Evolutionary conservation across 2,113 vertebrate species (phyloP).

Genomic region (Pao palembangensis): DNA sequence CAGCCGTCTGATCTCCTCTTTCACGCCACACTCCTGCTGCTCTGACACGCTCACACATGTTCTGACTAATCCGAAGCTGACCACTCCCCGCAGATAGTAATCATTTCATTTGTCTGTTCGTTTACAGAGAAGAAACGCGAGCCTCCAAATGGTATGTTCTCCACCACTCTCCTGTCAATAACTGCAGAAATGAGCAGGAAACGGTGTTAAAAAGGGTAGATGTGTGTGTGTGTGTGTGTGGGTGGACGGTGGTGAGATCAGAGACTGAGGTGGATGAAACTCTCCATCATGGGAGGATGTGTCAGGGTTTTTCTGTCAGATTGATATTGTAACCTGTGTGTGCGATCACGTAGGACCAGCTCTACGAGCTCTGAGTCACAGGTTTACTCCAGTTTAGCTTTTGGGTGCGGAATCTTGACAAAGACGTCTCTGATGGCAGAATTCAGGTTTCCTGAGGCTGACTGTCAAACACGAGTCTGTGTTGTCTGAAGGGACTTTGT

Average conservation of each 20-base stretch:
- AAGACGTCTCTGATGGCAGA: too few species aligned
- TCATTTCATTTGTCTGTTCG: slow-evolving; percentile 68
- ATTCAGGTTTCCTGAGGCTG: too few species aligned
- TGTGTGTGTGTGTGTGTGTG: too few species aligned
- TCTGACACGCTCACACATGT: slow-evolving; percentile 14
- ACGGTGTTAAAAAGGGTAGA: not conserved
- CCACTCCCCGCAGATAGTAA: slow-evolving; percentile 40
- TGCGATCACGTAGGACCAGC: not conserved
- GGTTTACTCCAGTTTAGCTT: too few species aligned
- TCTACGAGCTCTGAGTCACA: not conserved
- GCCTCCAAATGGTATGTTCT: slow-evolving; percentile 76
- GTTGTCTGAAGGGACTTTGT: too few species aligned
- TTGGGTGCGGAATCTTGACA: too few species aligned
- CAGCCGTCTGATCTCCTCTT: too few species aligned
- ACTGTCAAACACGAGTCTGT: too few species aligned
- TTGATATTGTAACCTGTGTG: too few species aligned
- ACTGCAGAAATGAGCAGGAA: slow-evolving; percentile 11
- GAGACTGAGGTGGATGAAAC: not conserved
- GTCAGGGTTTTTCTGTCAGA: too few species aligned
- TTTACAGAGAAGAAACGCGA: slow-evolving; percentile 80
- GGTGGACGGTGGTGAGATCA: not conserved
- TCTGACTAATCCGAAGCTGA: slow-evolving; percentile 35
- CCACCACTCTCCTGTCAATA: slow-evolving; percentile 28
- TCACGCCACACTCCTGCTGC: not conserved
- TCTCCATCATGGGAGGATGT: too few species aligned